Conservation (phyloP, 2,113 vertebrate genomes). For the Aspidoscelis tigris region DNA sequence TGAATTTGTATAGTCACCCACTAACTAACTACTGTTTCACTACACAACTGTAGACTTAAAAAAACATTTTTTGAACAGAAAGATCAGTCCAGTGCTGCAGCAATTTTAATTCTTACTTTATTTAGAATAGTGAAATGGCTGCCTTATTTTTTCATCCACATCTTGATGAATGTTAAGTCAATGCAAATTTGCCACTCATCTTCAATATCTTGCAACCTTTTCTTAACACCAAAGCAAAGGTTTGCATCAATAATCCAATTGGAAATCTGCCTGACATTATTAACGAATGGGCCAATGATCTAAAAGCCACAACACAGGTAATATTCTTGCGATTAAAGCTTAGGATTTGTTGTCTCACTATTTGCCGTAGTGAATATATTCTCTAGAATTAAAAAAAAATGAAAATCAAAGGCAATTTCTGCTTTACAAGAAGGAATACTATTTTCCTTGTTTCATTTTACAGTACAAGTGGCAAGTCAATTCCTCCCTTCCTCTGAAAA, state of each 20-base stretch:
- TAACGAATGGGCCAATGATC: conserved; percentile 55
- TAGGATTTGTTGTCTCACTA: conserved; percentile 70
- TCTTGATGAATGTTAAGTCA: conserved; percentile 46
- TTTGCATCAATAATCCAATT: conserved; percentile 51
- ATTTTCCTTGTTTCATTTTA: conserved; percentile 46
- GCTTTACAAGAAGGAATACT: conserved; percentile 47
- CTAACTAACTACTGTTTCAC: conserved; percentile 20
- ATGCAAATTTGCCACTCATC: conserved; percentile 32
- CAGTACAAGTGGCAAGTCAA: conserved; percentile 42
- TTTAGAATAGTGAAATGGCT: conserved; percentile 66
- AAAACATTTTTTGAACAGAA: conserved; percentile 43
- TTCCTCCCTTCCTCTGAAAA: conserved; percentile 24
- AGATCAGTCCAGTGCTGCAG: conserved; percentile 45
- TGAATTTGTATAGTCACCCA: neutral
- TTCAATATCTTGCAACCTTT: conserved; percentile 46
- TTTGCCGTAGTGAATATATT: conserved; percentile 60
- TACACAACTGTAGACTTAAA: conserved; percentile 21
- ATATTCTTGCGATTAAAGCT: conserved; percentile 66
- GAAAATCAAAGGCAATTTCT: conserved; percentile 61
- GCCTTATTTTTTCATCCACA: conserved; percentile 26
- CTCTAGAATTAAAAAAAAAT: conserved; percentile 74
- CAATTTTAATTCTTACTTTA: conserved; percentile 70
- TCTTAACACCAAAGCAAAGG: conserved; percentile 59
- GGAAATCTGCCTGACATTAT: conserved; percentile 54
- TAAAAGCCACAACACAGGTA: conserved; percentile 53